Base-by-base conservation (phyloP, 2,888 invertebrate species). In the Dilophus febrilis region DNA sequence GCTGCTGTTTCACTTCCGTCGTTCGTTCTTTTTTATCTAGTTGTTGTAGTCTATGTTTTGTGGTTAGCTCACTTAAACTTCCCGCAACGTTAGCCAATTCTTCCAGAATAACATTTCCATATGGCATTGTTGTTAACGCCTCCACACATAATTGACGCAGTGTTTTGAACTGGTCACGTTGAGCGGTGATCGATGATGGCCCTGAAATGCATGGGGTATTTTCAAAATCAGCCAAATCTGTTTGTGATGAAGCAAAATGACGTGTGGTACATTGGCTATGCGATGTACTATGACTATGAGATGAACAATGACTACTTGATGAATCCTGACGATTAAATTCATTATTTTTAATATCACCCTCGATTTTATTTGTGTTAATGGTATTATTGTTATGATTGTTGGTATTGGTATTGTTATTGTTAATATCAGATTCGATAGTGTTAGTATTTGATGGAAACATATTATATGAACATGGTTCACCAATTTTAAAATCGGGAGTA, bases 231-330 rank as follows among this genome's bases (percentile, higher is more conserved):
- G 67, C 64, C 38, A 74, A 65, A 53, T 77, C 75, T 49, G 66
- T 68, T 36, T 72, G 60, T 47, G 75, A 74, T 36, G 75, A 74
- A 51, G 61, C 64, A 43, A 63, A 63, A 29, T 74, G 71, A 50
- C 73, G 72, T 53, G 76, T 77, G 54, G 74, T 75, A 44, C 75
- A 76, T 26, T 81, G 81, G 55, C 76, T 77, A 49, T 76, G 58
- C 31, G 70, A 69, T 19, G 70, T 68, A 37, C 67, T 61, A 11
- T 50, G 48, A 40, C 49, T 60, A 43, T 64, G 71, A 43, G 77
- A 77, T 41, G 77, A 77, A 54, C 70, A 68, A 49, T 71, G 66
- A 51, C 72, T 72, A 52, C 71, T 70, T 39, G 68, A 65, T 34
- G 73, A 74, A 54, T 72, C 70, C 57, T 70, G 71, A 39, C 73